Percentiles rank a stretch among this genome's conserved stretches.
Evolutionary conservation across 1,140 invertebrate species (phyloP).

Genomic region (Listronotus oregonensis): DNA sequence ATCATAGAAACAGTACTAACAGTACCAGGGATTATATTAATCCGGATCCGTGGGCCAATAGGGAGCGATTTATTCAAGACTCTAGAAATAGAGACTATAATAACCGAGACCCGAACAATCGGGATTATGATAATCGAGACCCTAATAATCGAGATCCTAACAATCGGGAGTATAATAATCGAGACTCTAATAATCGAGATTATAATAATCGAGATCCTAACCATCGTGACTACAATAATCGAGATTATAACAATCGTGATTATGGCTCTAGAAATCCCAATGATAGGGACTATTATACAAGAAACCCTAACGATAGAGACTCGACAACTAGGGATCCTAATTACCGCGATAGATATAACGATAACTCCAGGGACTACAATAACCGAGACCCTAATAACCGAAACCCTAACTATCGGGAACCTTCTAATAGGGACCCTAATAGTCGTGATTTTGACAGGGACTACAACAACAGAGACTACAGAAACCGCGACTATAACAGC

Average conservation of each 20-base stretch:
- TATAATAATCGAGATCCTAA: conserved; percentile 13
- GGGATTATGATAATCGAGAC: neutral
- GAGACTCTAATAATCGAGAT: conserved; percentile 11
- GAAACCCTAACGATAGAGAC: conserved; percentile 16
- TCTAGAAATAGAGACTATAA: conserved; percentile 9
- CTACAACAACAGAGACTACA: conserved; percentile 17
- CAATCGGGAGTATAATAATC: conserved; percentile 6
- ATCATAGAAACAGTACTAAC: neutral
- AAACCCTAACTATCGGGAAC: conserved; percentile 21
- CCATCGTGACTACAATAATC: no score
- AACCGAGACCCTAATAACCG: conserved; percentile 23
- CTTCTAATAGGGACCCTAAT: conserved; percentile 23
- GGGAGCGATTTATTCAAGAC: neutral
- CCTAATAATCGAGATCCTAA: neutral
- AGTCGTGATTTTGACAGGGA: conserved; percentile 22
- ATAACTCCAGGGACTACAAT: conserved; percentile 26
- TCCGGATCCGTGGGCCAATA: neutral
- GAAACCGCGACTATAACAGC: conserved; percentile 18
- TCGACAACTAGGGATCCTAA: neutral
- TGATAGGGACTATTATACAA: conserved; percentile 4
- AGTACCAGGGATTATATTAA: neutral
- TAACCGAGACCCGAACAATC: conserved; percentile 10
- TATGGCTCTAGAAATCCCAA: no score
- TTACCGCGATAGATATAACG: conserved; percentile 13
- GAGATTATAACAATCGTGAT: conserved; percentile 2